Percentiles rank a stretch among this genome's conserved stretches.
These are phyloP conservation scores for Columba livia DNA, from an alignment of 2,113 vertebrate species.

Conservation along the genomic window DNA sequence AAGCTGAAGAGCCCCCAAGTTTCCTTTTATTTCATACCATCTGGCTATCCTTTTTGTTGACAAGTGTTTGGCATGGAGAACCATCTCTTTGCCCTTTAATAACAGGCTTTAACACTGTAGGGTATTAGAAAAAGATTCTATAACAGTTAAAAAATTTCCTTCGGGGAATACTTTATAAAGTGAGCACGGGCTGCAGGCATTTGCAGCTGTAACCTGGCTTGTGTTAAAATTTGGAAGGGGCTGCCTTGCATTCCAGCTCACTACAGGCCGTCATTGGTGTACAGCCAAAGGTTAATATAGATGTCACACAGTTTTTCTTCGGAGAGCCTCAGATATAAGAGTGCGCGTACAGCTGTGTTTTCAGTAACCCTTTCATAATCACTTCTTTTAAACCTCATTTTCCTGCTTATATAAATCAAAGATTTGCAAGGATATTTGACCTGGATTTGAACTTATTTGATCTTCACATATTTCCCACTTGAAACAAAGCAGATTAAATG, in stretches of 20 bases:
- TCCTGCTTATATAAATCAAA: constrained; percentile 80
- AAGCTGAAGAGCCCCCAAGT: constrained; percentile 56
- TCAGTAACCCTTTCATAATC: constrained; percentile 80
- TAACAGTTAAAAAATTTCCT: constrained; percentile 80
- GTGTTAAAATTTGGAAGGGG: constrained; percentile 85
- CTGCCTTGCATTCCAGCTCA: constrained; percentile 87
- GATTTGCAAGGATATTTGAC: constrained; percentile 78
- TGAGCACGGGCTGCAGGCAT: constrained; percentile 74
- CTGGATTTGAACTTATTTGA: constrained; percentile 80
- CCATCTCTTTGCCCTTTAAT: constrained; percentile 76
- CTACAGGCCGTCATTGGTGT: constrained; percentile 83
- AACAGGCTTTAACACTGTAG: constrained; percentile 79
- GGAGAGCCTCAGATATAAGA: constrained; percentile 72
- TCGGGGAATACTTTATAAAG: constrained; percentile 75
- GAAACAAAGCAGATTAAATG: constrained; percentile 71
- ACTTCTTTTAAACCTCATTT: constrained; percentile 77
- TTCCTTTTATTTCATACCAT: constrained; percentile 74
- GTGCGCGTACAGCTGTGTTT: constrained; percentile 78
- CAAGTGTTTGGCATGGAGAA: constrained; percentile 80
- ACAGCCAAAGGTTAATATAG: constrained; percentile 92
- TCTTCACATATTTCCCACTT: constrained; percentile 72
- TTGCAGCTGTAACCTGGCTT: constrained; percentile 86
- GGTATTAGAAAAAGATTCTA: constrained; percentile 82
- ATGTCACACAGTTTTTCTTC: constrained; percentile 89
- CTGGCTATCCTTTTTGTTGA: constrained; percentile 76